These are phyloP conservation scores for Umimayanthus kanabou DNA, from an alignment of 92 coral and sea anemone species.

Conservation along the genomic window DNA sequence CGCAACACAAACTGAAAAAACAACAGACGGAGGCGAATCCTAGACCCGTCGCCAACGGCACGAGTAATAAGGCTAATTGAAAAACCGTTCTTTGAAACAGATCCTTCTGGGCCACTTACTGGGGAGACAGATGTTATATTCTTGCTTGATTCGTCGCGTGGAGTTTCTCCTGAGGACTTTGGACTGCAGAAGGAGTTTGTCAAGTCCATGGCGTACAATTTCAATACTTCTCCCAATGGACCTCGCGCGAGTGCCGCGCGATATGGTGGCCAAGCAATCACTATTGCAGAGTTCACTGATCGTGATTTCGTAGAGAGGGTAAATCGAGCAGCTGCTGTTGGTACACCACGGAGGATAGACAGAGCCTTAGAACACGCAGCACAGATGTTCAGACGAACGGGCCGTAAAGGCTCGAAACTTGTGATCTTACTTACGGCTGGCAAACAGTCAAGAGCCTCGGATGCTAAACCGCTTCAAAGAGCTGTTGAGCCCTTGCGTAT, in stretches of 20 bases:
- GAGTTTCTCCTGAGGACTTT: slow-evolving; percentile 30
- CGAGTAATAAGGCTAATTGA: not conserved
- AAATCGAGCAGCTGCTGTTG: slow-evolving; percentile 6
- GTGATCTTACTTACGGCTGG: slow-evolving; percentile 57
- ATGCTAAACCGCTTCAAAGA: not conserved
- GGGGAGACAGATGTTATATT: slow-evolving; percentile 31
- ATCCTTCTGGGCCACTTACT: slow-evolving; percentile 40
- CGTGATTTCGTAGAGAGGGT: slow-evolving; percentile 13
- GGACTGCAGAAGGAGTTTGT: slow-evolving; percentile 39
- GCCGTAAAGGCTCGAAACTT: slow-evolving; percentile 57
- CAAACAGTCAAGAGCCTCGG: slow-evolving; percentile 43
- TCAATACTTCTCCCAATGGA: slow-evolving; percentile 15
- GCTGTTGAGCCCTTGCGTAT: slow-evolving; percentile 56
- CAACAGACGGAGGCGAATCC: too few species aligned
- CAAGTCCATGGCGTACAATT: slow-evolving; percentile 31
- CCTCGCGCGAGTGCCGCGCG: slow-evolving; percentile 36
- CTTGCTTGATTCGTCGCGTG: slow-evolving; percentile 36
- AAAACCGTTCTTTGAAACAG: not conserved
- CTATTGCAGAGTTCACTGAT: slow-evolving; percentile 31
- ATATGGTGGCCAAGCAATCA: slow-evolving; percentile 21
- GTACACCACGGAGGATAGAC: slow-evolving; percentile 33
- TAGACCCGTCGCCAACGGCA: too few species aligned
- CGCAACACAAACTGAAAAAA: too few species aligned
- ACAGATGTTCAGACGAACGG: slow-evolving; percentile 24
- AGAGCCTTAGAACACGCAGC: slow-evolving; percentile 32